Conservation (phyloP, 2,797 vertebrate species). For the Sorex maritimensis region DNA sequence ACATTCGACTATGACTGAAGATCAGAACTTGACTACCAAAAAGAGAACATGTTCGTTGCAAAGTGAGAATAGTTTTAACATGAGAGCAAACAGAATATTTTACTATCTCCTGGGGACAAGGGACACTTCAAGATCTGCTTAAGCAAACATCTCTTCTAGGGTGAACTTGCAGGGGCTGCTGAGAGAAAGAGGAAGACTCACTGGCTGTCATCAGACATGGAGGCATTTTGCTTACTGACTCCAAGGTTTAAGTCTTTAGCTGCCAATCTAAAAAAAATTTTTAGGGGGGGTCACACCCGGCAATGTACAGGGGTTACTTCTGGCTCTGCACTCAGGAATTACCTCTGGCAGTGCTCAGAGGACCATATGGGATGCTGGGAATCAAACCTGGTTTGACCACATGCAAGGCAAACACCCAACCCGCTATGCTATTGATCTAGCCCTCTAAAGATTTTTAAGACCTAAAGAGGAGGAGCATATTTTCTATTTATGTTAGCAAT, state of each 20-base stretch:
- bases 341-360: too few relatives aligned
- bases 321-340: too few relatives aligned
- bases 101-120: neutral
- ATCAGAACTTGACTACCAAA: constrained; percentile 1
- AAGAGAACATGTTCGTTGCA: neutral
- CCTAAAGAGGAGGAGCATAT: neutral
- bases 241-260: constrained; percentile 5
- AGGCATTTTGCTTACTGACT: neutral
- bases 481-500: constrained; percentile 18
- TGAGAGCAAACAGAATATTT: constrained; percentile 27
- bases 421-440: too few relatives aligned
- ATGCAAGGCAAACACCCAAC: too few relatives aligned
- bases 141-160: neutral
- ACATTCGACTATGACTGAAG: constrained; percentile 1
- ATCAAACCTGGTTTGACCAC: too few relatives aligned
- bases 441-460: constrained; percentile 1
- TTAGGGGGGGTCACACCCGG: too few relatives aligned
- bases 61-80: constrained; percentile 44
- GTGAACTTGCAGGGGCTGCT: neutral
- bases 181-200: neutral
- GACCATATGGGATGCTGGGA: too few relatives aligned
- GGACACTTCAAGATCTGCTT: constrained; percentile 38
- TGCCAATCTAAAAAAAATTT: neutral
- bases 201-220: neutral
- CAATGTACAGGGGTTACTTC: too few relatives aligned